Conservation (phyloP, 2,797 vertebrate genomes). For the Rhabdophis nuchalis region DNA sequence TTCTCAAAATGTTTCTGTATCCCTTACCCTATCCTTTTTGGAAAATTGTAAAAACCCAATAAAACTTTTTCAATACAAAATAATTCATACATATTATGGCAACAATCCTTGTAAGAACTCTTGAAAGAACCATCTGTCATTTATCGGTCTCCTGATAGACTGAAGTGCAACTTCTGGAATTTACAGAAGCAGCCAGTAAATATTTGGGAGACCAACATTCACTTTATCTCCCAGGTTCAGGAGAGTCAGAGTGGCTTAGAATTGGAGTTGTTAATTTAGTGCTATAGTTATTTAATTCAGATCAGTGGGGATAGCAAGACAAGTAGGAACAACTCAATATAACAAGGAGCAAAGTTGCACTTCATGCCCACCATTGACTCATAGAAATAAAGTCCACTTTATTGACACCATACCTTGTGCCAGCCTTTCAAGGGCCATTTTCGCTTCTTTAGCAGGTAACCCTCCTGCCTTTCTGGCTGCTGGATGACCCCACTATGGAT, state of each 20-base stretch:
- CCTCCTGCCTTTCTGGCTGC: slow-evolving; percentile 78
- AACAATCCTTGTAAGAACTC: neutral
- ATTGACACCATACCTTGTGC: slow-evolving; percentile 81
- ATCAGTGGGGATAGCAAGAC: neutral
- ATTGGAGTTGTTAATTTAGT: neutral
- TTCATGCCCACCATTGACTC: neutral
- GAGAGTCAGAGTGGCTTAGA: neutral
- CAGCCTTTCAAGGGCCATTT: slow-evolving; percentile 94
- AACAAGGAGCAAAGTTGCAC: neutral
- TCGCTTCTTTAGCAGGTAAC: slow-evolving; percentile 88
- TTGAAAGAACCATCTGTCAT: neutral
- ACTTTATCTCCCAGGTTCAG: too few species aligned
- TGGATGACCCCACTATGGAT: slow-evolving; percentile 29
- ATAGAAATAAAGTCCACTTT: neutral
- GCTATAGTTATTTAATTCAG: neutral
- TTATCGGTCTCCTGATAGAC: neutral
- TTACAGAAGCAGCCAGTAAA: neutral
- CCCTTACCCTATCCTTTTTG: too few species aligned
- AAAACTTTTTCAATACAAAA: too few species aligned
- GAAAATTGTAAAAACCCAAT: too few species aligned
- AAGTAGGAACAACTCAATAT: neutral
- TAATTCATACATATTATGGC: neutral
- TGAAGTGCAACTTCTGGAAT: neutral
- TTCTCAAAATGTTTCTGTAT: too few species aligned
- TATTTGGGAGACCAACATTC: neutral